Conservation (phyloP, 2,888 invertebrate species). For the Hypsopygia costalis region DNA sequence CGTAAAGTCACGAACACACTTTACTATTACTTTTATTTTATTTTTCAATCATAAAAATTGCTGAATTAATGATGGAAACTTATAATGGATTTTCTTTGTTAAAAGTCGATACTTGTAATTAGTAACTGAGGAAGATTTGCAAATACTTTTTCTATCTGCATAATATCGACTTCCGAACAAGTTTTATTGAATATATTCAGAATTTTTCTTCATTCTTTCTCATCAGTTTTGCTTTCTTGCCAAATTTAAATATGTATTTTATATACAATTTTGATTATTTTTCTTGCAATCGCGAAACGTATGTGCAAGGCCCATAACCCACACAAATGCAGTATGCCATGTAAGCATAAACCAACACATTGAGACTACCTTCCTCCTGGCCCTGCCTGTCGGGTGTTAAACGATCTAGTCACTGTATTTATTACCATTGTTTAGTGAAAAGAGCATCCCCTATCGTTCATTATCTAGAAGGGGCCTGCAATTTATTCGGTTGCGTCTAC, state of each 20-base stretch:
- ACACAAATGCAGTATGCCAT: slow-evolving; percentile 23
- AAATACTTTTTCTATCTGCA: no score
- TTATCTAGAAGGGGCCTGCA: slow-evolving; percentile 47
- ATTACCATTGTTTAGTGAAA: slow-evolving; percentile 78
- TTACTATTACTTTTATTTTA: slow-evolving; percentile 25
- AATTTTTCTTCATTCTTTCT: no score
- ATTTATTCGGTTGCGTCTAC: slow-evolving; percentile 39
- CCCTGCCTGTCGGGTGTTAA: slow-evolving; percentile 54
- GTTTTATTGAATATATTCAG: no score
- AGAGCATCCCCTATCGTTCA: slow-evolving; percentile 70
- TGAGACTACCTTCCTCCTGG: slow-evolving; percentile 25
- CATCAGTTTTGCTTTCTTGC: no score
- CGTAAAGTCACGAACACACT: slow-evolving; percentile 63
- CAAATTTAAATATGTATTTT: no score
- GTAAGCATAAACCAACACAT: slow-evolving; percentile 23
- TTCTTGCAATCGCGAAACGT: background rate
- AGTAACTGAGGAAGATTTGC: no score
- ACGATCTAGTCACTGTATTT: slow-evolving; percentile 70
- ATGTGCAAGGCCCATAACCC: slow-evolving; percentile 18
- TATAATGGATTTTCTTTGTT: slow-evolving; percentile 1
- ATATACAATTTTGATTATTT: no score
- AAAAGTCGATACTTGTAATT: background rate
- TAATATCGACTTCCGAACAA: no score
- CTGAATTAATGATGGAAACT: background rate
- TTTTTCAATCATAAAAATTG: slow-evolving; percentile 14